These are phyloP conservation scores for Drosophila kikkawai DNA, from an alignment of 1,140 invertebrate genomes.

Conservation along the genomic window DNA sequence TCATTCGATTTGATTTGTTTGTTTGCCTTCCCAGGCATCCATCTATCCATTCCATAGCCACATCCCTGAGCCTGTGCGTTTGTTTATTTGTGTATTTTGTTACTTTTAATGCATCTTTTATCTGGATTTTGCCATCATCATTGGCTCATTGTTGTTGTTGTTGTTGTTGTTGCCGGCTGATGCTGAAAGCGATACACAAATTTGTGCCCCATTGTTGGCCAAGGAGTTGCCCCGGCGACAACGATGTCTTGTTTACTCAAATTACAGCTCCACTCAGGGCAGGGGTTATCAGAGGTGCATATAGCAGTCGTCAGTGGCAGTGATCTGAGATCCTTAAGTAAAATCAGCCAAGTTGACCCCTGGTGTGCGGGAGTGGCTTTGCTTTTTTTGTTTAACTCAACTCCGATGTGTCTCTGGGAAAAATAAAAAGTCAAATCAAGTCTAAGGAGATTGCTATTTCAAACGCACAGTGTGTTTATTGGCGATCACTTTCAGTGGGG, in stretches of 20 bases:
- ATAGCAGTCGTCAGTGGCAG: conserved; percentile 11
- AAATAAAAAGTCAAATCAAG: conserved; percentile 9
- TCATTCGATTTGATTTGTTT: conserved; percentile 82
- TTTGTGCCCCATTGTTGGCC: conserved; percentile 74
- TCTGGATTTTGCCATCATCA: conserved; percentile 81
- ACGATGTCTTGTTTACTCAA: conserved; percentile 77
- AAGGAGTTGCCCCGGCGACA: conserved; percentile 59
- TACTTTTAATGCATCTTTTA: conserved; percentile 84
- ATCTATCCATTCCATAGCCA: conserved; percentile 14
- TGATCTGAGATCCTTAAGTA: conserved; percentile 19
- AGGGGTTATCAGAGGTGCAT: conserved; percentile 70
- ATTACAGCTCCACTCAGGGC: conserved; percentile 56
- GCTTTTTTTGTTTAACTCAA: conserved; percentile 27
- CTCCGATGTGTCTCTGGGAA: conserved; percentile 44
- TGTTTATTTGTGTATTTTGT: conserved; percentile 83
- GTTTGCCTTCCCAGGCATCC: conserved; percentile 55
- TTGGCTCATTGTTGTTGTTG: conserved; percentile 48
- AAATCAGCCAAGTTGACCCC: conserved; percentile 63
- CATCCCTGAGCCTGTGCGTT: conserved; percentile 44
- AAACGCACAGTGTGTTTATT: conserved; percentile 25
- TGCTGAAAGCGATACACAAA: conserved; percentile 76
- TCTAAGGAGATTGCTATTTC: conserved; percentile 39
- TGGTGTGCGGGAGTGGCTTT: conserved; percentile 38
- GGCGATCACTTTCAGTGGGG: conserved; percentile 37
- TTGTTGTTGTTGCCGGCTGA: conserved; percentile 23